These are phyloP conservation scores for Abrostola tripartita DNA, from an alignment of 2,888 invertebrate species.

Conservation along the genomic window DNA sequence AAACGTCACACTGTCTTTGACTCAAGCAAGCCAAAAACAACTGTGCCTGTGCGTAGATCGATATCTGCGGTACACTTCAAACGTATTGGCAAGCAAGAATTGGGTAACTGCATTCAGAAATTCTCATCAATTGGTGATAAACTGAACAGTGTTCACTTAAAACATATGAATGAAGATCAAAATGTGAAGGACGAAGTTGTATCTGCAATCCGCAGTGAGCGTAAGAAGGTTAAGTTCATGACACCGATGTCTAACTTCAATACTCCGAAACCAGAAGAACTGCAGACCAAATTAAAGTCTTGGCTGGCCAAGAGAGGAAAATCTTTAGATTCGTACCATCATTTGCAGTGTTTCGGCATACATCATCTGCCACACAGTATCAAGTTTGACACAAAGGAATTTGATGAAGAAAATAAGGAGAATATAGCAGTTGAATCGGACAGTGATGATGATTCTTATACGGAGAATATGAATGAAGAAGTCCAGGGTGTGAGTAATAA, in stretches of 20 bases:
- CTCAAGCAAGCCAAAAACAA: slow-evolving; percentile 43
- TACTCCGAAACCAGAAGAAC: slow-evolving; percentile 78
- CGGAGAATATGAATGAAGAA: slow-evolving; percentile 72
- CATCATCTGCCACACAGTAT: slow-evolving; percentile 63
- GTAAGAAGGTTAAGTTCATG: slow-evolving; percentile 79
- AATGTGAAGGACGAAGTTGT: slow-evolving; percentile 66
- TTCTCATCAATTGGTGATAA: slow-evolving; percentile 82
- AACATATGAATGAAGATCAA: slow-evolving; percentile 74
- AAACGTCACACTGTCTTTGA: slow-evolving; percentile 72
- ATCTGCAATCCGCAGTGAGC: slow-evolving; percentile 80
- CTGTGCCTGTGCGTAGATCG: slow-evolving; percentile 72
- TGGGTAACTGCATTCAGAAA: slow-evolving; percentile 77
- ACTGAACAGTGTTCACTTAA: slow-evolving; percentile 68
- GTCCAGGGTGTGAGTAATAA: slow-evolving; percentile 58
- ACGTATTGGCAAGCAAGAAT: slow-evolving; percentile 72
- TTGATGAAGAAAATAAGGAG: slow-evolving; percentile 86
- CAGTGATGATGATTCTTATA: slow-evolving; percentile 77
- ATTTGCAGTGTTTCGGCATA: slow-evolving; percentile 87
- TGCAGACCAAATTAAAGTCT: slow-evolving; percentile 78
- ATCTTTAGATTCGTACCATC: slow-evolving; percentile 81
- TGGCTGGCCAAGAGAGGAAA: slow-evolving; percentile 88
- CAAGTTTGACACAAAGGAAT: slow-evolving; percentile 50
- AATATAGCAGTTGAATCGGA: slow-evolving; percentile 81
- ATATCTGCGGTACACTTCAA: slow-evolving; percentile 86
- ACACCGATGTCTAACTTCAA: slow-evolving; percentile 75